Base-by-base conservation (phyloP, 2,113 vertebrate species). In the Semicossyphus pulcher region DNA sequence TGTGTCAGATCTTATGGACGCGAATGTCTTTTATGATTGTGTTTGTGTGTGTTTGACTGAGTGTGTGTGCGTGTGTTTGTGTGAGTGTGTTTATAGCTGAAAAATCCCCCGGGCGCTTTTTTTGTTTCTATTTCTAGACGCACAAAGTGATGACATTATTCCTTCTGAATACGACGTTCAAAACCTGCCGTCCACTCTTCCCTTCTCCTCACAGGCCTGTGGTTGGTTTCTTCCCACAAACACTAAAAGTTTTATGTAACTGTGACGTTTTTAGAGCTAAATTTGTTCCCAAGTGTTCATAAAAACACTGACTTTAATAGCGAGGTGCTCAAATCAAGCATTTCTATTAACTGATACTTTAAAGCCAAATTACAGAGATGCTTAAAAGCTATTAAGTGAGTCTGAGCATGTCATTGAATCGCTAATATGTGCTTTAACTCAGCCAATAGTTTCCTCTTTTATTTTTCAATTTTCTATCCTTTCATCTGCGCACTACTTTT, bases 121-220 rank as follows among this genome's bases (percentile, higher is more conserved):
- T 78, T 47, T 56, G 32, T 53, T 75, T 80, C 41, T 77, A 70
- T 84, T 80, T 80, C 49, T 34, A 74, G 73, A 26, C 49, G 10
- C 41, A 66, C 34, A 59, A 53, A 70, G 23, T 41, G 48, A 58
- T 44, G 44, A 44, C 29, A 31, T 69, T 62, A 64, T 68, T 32
- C 39, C 47, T 63, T 75, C 31, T 44, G 41, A 60, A 76, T 63
- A 39, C 9, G 0, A 18, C 34, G 11, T 44, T 47, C 16, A 44
- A 23, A 60, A 52, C 52, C 78, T 75, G 75, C 7, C 8, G 2
- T 20, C 34, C 18, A 53, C 29, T 53, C 32, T 29, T 49, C 21
- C 34, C 8, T 39, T 29, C 56, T 2, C 23, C 53, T 31, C 0
- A 59, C 4, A 10, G 23, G 47, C 28, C 68, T 53, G 39, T 28